Evolutionary conservation across 2,113 vertebrate species (phyloP).

Genomic region (Echinops telfairi): DNA sequence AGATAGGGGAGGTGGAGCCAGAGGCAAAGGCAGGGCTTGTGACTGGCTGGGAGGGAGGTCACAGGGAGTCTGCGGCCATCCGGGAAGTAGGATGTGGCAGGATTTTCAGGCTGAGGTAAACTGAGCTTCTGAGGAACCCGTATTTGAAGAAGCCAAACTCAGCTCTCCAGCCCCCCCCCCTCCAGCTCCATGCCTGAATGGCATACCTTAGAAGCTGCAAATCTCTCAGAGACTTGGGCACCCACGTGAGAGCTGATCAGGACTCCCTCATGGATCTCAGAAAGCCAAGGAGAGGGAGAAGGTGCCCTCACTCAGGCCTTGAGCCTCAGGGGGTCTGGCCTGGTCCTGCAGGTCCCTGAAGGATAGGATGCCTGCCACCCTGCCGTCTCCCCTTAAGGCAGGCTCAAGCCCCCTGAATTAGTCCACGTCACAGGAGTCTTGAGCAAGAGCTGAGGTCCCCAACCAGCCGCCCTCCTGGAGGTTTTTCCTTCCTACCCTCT

Average conservation of each 20-base stretch:
- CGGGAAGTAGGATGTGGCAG: background rate
- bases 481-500: background rate
- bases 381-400: background rate
- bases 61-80: background rate
- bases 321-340: too few relatives aligned
- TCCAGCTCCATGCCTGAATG: background rate
- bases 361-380: background rate
- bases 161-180: background rate
- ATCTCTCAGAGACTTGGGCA: background rate
- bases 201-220: background rate
- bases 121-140: background rate
- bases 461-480: background rate
- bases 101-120: slow-evolving; percentile 20
- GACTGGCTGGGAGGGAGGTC: background rate
- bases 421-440: background rate
- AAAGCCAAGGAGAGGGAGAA: background rate
- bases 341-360: background rate
- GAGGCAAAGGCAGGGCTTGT: background rate
- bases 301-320: too few relatives aligned
- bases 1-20: background rate
- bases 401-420: background rate
- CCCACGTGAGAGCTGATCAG: background rate
- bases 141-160: background rate
- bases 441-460: background rate
- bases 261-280: background rate